Evolutionary conservation across 2,888 invertebrate genomes (phyloP), one percentile per base, ranked within the genome.

Genomic region (Myopa testacea): DNA sequence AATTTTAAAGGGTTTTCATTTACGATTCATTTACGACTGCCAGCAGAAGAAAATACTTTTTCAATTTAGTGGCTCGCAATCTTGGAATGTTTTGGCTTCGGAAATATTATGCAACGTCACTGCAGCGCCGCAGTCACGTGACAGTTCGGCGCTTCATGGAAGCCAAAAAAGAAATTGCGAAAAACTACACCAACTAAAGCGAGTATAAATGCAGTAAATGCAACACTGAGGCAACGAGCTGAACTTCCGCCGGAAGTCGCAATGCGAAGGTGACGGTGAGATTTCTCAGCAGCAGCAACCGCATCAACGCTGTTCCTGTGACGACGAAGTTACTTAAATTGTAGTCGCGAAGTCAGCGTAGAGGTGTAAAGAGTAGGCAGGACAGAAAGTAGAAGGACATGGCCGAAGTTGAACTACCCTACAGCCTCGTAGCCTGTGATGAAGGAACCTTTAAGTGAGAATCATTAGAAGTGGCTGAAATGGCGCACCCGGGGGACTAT

Each of bases 131-230:
- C 72, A 60, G 72, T 40, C 34, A 72, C 72, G 72, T 60, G 72
- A 72, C 72, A 72, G n/a, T 72, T 72, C 34, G 40, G 40, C 60
- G 72, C 72, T 60, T 60, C 60, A 38, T 62, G n/a, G 72, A 40
- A 62, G 72, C n/a, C 19, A 40, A 38, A 52, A 19, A 69, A 69
- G 60, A 40, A 40, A n/a, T 40, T 40, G 40, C 14, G 12, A 72
- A 72, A 40, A 62, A 72, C 40, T 60, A 62, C 40, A 10, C 38
- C 38, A 60, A 7, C 14, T 40, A 40, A 72, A n/a, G 62, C 16
- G 26, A 40, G 58, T 19, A 62, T 62, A 40, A 60, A 62, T 62
- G 52, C 34, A 72, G 40, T 26, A 16, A 58, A 71, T 16, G 14
- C 14, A 37, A 69, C 14, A 50, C 8, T 45, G 5, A 62, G 10